Evolutionary conservation across 2,113 vertebrate genomes (phyloP), one percentile per base, ranked within the genome.

Genomic region (Saguinus midas): DNA sequence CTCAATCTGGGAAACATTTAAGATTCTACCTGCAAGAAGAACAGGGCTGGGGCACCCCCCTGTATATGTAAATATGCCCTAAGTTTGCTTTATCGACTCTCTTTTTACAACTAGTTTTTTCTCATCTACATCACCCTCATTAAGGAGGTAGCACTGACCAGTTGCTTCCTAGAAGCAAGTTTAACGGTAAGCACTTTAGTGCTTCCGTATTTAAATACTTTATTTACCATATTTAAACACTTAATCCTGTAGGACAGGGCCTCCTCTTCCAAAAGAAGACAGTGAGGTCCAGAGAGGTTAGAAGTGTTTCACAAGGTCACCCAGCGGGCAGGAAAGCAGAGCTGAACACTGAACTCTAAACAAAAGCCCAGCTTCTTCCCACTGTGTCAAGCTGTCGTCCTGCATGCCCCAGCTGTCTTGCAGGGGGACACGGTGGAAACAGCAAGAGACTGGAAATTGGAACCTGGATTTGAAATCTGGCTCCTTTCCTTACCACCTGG

Each of bases 361-460:
- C 29, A 25, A 61, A 43, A 13, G 48, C 73, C 57, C 50, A 37
- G 82, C 16, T 61, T 64, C n/a, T 32, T 25, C 45, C 25, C 6
- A 52, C 0, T 1, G 8, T 1, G 32, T 40, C 8, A 3, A 1
- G 27, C 16, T 45, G 5, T 0, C 32, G 45, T 12, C 55, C 35
- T 32, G 17, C 20, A 82, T 3, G 14, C 16, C 25, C n/a, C 27
- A 14, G 78, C 2, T 14, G 9, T 64, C 90, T 16, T 4, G 61
- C 64, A 66, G 55, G 55, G 78, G 8, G 35, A 73, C 20, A 10
- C 0, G 1, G 55, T 16, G 32, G 92, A 40, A 45, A 57, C 9
- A 10, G 58, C 55, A 64, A 1, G 29, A 92, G 25, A 12, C 70
- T 35, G 43, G 92, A 55, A 81, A 43, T 12, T 3, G 20, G 43